A percentile compares a stretch with the other conserved stretches of the same genome.
These are phyloP conservation scores for Pao palembangensis DNA, from an alignment of 2,113 vertebrate species.

Conservation along the genomic window DNA sequence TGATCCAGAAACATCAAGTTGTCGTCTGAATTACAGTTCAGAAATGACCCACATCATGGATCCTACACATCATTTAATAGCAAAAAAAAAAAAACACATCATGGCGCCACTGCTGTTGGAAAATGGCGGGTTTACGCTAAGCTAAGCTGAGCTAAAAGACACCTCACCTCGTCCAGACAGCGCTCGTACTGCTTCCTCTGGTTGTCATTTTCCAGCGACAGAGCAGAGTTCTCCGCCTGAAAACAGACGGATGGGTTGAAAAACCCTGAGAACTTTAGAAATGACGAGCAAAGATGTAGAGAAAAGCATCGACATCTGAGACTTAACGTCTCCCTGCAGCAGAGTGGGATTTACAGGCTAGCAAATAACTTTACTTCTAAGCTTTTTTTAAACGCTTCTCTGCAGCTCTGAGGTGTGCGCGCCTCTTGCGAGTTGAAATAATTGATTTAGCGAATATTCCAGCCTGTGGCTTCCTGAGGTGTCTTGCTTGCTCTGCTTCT, in stretches of 20 bases:
- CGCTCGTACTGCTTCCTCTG: slow-evolving; percentile 91
- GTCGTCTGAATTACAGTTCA: too few relatives aligned
- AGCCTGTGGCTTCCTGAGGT: background rate
- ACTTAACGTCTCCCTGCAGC: slow-evolving; percentile 20
- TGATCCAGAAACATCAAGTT: too few relatives aligned
- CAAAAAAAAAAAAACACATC: too few relatives aligned
- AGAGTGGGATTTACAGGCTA: slow-evolving; percentile 5
- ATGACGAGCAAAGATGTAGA: background rate
- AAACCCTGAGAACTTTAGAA: background rate
- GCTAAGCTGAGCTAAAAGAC: too few relatives aligned
- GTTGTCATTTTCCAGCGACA: slow-evolving; percentile 89
- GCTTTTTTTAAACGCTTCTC: background rate
- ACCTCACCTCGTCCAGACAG: slow-evolving; percentile 89
- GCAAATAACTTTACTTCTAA: slow-evolving; percentile 32
- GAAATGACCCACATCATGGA: too few relatives aligned
- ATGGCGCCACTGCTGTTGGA: too few relatives aligned
- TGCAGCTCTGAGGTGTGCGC: slow-evolving; percentile 8
- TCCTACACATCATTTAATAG: too few relatives aligned
- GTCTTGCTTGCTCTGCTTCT: too few relatives aligned
- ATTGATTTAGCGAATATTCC: slow-evolving; percentile 55
- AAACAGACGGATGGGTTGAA: background rate
- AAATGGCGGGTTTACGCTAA: too few relatives aligned
- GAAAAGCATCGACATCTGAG: background rate
- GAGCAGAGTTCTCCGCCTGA: slow-evolving; percentile 88
- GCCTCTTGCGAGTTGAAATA: slow-evolving; percentile 27